These are phyloP conservation scores for Camponotus vicinus DNA, from an alignment of 1,140 invertebrate species.

Conservation along the genomic window DNA sequence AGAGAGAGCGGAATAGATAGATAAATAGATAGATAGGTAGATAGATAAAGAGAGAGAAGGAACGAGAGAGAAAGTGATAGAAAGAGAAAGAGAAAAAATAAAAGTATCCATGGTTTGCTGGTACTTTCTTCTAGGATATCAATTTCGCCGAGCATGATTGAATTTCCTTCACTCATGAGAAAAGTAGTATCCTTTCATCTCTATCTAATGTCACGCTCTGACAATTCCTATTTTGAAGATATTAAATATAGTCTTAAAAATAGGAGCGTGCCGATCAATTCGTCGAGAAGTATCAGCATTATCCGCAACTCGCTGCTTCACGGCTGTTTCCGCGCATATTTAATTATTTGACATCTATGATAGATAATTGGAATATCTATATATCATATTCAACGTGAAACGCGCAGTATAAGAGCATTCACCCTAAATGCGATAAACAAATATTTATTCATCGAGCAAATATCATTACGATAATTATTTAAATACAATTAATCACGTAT, in stretches of 20 bases:
- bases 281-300: constrained; percentile 52
- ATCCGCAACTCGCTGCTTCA: constrained; percentile 60
- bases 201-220: neutral
- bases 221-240: constrained; percentile 21
- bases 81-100: constrained; percentile 61
- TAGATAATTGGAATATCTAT: neutral
- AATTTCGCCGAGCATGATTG: constrained; percentile 12
- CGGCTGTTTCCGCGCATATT: constrained; percentile 44
- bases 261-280: neutral
- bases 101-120: constrained; percentile 58
- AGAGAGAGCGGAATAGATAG: neutral
- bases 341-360: constrained; percentile 36
- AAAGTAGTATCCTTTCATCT: constrained; percentile 25
- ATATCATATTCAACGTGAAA: neutral
- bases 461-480: neutral
- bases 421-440: neutral
- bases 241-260: neutral
- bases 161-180: constrained; percentile 17
- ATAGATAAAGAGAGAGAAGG: constrained; percentile 27
- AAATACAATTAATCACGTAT: neutral
- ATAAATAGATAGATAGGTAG: constrained; percentile 43
- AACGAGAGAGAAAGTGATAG: constrained; percentile 38
- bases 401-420: neutral
- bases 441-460: constrained; percentile 1
- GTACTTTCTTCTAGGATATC: constrained; percentile 38